Evolutionary conservation across 2,113 vertebrate genomes (phyloP).

Genomic region (Oplegnathus fasciatus): DNA sequence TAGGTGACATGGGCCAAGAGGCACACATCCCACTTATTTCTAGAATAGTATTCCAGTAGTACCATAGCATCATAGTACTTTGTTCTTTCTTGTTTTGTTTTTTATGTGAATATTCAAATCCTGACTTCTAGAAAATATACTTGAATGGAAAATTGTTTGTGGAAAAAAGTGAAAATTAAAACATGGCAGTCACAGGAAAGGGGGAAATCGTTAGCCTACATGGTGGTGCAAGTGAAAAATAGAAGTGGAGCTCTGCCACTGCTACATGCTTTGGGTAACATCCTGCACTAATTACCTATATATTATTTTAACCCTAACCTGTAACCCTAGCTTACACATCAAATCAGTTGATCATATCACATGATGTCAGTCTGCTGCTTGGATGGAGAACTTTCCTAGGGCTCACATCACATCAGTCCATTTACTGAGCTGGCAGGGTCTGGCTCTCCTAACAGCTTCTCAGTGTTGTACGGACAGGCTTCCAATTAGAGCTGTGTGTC

Average conservation of each 20-base stretch:
- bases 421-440: background rate
- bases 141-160: too few species aligned
- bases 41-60: background rate
- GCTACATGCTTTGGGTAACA: background rate
- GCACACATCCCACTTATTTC: background rate
- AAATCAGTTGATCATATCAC: background rate
- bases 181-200: too few species aligned
- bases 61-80: background rate
- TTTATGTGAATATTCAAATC: background rate
- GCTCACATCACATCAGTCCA: slow-evolving; percentile 21
- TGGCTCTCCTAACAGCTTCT: slow-evolving; percentile 5
- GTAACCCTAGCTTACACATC: background rate
- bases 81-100: background rate
- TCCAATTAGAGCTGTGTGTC: slow-evolving; percentile 8
- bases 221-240: too few species aligned
- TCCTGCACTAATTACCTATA: background rate
- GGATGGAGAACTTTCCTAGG: background rate
- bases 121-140: too few species aligned
- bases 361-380: background rate
- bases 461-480: background rate
- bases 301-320: background rate
- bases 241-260: too few species aligned
- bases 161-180: too few species aligned
- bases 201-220: too few species aligned
- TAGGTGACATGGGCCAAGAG: background rate